Conservation (phyloP, 30 jellyfish, hydroid and myxozoan species). For the Pseudorhiza aurosa region DNA sequence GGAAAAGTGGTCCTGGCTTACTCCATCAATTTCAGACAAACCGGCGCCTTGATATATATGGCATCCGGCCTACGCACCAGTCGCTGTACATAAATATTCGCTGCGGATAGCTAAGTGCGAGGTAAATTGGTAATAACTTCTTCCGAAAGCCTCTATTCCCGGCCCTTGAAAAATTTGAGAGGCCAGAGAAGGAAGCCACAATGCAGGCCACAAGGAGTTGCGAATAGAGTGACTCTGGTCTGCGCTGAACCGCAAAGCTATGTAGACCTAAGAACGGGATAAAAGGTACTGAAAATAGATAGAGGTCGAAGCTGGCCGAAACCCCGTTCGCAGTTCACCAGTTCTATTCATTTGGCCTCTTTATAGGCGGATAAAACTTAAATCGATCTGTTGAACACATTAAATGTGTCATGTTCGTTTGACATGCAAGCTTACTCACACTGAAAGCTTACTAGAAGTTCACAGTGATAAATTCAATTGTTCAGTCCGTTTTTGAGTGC, state of each 20-base stretch:
- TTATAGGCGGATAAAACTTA: too few species aligned
- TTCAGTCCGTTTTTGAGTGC: too few species aligned
- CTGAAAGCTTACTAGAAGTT: too few species aligned
- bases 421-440: too few species aligned
- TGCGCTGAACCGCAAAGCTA: conserved; percentile 54
- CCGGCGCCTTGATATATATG: conserved; percentile 85
- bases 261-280: conserved; percentile 30
- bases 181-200: conserved; percentile 62
- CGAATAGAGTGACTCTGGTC: conserved; percentile 45
- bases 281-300: conserved; percentile 23
- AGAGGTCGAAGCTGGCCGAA: conserved; percentile 14
- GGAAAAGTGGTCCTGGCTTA: conserved; percentile 46
- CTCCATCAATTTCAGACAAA: conserved; percentile 36
- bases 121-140: conserved; percentile 15
- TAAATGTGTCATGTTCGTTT: too few species aligned
- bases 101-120: conserved; percentile 64
- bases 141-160: conserved; percentile 40
- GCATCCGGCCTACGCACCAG: conserved; percentile 76
- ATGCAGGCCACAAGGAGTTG: conserved; percentile 69
- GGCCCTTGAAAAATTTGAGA: conserved; percentile 19
- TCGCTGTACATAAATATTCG: conserved; percentile 44
- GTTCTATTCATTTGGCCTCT: too few species aligned
- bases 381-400: too few species aligned
- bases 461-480: too few species aligned
- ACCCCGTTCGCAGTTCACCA: too few species aligned